Conservation (phyloP, 2,113 vertebrate species). For the Dendrocopos noguchii region DNA sequence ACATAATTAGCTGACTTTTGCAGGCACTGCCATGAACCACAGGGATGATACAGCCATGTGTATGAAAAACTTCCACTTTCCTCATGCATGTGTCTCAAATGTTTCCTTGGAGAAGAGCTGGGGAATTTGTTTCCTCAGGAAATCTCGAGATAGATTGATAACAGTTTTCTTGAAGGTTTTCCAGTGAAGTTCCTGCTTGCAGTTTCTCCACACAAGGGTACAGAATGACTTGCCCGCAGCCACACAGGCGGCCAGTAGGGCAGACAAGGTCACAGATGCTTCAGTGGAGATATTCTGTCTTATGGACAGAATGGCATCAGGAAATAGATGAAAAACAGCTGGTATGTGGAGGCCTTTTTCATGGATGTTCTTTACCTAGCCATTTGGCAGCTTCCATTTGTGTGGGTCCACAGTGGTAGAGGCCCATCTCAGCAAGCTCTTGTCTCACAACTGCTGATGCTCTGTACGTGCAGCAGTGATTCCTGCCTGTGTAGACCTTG, state of each 20-base stretch:
- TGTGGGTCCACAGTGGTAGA: background rate
- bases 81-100: background rate
- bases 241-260: constrained; percentile 12
- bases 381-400: constrained; percentile 3
- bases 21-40: background rate
- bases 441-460: too few relatives aligned
- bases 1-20: background rate
- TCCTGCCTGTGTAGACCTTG: background rate
- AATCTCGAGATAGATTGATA: constrained; percentile 67
- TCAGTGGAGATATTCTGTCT: background rate
- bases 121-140: constrained; percentile 70
- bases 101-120: constrained; percentile 17
- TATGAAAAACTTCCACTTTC: constrained; percentile 7
- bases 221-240: constrained; percentile 65
- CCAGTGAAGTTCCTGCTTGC: constrained; percentile 59
- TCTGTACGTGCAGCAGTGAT: background rate
- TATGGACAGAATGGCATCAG: background rate
- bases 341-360: constrained; percentile 33
- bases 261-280: constrained; percentile 36
- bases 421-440: background rate
- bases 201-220: constrained; percentile 47
- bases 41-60: background rate
- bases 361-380: constrained; percentile 52
- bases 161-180: constrained; percentile 60
- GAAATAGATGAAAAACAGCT: constrained; percentile 27